Evolutionary conservation across 2,888 invertebrate species (phyloP).

Genomic region (Junonia oenone): DNA sequence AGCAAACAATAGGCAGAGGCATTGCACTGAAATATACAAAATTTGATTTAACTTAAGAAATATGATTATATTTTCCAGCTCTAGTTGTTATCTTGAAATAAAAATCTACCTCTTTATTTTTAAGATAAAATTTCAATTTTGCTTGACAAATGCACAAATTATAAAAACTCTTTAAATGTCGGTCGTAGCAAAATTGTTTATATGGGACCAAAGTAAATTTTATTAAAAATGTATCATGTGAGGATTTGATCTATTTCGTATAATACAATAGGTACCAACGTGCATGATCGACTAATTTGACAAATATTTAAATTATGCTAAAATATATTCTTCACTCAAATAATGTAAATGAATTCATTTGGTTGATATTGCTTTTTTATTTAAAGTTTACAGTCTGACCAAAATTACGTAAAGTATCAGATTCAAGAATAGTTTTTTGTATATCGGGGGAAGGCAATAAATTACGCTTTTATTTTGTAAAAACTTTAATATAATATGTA

Average conservation of each 20-base stretch:
- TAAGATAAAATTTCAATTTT: conserved; percentile 54
- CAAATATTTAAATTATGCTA: conserved; percentile 4
- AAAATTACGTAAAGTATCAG: conserved; percentile 31
- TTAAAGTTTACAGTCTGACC: not conserved
- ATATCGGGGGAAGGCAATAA: conserved; percentile 84
- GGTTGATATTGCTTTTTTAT: not conserved
- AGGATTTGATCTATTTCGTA: not conserved
- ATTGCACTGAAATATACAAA: conserved; percentile 46
- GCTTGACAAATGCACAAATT: conserved; percentile 39
- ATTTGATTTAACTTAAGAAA: conserved; percentile 23
- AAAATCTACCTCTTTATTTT: conserved; percentile 75
- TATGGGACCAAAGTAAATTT: conserved; percentile 60
- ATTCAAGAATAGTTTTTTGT: conserved; percentile 38
- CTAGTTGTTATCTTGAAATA: conserved; percentile 68
- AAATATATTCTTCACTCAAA: not conserved
- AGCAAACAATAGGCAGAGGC: conserved; percentile 35
- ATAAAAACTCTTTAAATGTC: conserved; percentile 38
- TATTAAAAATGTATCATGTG: conserved; percentile 18
- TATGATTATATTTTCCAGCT: conserved; percentile 50
- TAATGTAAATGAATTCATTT: not conserved
- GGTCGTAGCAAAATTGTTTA: conserved; percentile 32
- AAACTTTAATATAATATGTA: conserved; percentile 37
- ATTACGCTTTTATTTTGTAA: conserved; percentile 82
- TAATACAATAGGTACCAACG: not conserved
- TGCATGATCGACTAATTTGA: conserved; percentile 8